These are phyloP conservation scores for Apaloderma vittatum DNA, from an alignment of 2,113 vertebrate genomes.

Conservation along the genomic window DNA sequence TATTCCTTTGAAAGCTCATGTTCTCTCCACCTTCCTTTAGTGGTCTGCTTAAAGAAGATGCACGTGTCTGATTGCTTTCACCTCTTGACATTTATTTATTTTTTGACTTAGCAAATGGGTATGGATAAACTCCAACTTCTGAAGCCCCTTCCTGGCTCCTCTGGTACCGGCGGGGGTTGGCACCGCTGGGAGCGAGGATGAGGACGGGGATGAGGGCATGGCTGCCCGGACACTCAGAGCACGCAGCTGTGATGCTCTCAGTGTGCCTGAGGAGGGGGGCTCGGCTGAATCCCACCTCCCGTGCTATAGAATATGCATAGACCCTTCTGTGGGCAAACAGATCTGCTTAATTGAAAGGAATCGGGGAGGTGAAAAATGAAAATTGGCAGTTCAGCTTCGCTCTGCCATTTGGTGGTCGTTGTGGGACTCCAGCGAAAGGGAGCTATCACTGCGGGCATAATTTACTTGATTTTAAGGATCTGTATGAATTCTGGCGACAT, in stretches of 20 bases:
- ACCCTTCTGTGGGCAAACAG: not conserved
- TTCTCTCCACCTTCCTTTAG: not conserved
- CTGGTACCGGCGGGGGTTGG: rapidly evolving
- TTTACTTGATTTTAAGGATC: slow-evolving; percentile 44
- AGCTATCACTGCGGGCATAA: slow-evolving; percentile 24
- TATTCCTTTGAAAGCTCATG: not conserved
- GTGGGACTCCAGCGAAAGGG: slow-evolving; percentile 5
- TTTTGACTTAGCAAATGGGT: rapidly evolving
- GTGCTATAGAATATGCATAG: not conserved
- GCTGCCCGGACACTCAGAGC: rapidly evolving
- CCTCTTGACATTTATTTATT: no score
- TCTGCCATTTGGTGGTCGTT: slow-evolving; percentile 19
- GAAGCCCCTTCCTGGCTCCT: not conserved
- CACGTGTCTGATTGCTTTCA: rapidly evolving
- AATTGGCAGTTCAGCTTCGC: slow-evolving; percentile 44
- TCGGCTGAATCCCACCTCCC: not conserved
- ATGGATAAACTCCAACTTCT: rapidly evolving
- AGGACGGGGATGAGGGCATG: rapidly evolving
- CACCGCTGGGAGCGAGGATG: rapidly evolving
- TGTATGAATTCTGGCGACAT: slow-evolving; percentile 28
- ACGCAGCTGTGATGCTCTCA: rapidly evolving
- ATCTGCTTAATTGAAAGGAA: slow-evolving; percentile 32
- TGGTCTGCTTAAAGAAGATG: not conserved
- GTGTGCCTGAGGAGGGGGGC: not conserved
- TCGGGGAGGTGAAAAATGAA: slow-evolving; percentile 35